Base-by-base conservation (phyloP, 2,888 invertebrate genomes). In the Drosophila setosimentum region DNA sequence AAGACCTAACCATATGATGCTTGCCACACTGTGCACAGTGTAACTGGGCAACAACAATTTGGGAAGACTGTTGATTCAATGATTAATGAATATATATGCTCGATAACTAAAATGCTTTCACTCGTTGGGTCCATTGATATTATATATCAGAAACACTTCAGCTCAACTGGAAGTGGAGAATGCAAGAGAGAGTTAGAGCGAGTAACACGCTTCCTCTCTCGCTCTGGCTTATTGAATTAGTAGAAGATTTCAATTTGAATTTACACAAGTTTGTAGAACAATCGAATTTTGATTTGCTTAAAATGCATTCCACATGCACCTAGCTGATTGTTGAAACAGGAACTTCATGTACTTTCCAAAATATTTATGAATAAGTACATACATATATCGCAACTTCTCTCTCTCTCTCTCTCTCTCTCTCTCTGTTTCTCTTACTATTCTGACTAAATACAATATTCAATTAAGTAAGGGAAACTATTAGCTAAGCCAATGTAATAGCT, bases 41-140 rank as follows among this genome's bases (percentile, higher is more conserved):
- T 62, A 63, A 72, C 70, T 62, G 21, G 42, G 27, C 63, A 71
- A n/a, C 42, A 51, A 32, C 40, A 11, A 40, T 13, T 42, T 40
- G 7, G 53, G 53, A n/a, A 55, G 40, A 53, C 67, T 78, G 74
- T 73, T 73, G 75, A 78, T 73, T 62, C 74, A 73, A 58, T 75
- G 78, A 66, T 73, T 66, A 78, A 75, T 78, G 74, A 49, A 71
- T 45, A 24, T n/a, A 42, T 6, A 16, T 48, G 13, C 21, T 45
- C 45, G 21, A 45, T 45, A 45, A 4, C 21, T 45, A 24, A 42
- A 42, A 42, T 42, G 16, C 24, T 16, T 16, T 49, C 16, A 10
- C 35, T 24, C 8, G 8, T 24, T 32, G 6, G 11, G 21, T 5
- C 16, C 32, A 53, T 33, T 32, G 32, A n/a, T n/a, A n/a, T n/a